Evolutionary conservation across 2,888 invertebrate genomes (phyloP).

Genomic region (Caenorhabditis plicata): DNA sequence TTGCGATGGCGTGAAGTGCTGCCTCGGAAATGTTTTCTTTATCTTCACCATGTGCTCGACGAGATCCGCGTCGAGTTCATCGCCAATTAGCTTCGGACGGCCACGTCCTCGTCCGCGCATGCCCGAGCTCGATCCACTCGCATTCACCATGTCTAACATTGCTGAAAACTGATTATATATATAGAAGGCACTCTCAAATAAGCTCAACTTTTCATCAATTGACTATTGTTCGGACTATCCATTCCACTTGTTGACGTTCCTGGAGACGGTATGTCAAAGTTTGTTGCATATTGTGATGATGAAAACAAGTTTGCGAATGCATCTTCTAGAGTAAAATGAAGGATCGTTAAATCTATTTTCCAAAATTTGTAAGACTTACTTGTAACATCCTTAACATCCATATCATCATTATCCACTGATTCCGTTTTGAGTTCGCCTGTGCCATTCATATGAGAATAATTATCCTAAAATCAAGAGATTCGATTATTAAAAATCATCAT

Average conservation of each 20-base stretch:
- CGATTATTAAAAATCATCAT: neutral
- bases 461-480: slow-evolving; percentile 4
- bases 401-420: too few relatives aligned
- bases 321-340: too few relatives aligned
- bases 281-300: slow-evolving; percentile 13
- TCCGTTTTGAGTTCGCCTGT: too few relatives aligned
- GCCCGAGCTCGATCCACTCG: slow-evolving; percentile 36
- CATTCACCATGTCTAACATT: slow-evolving; percentile 40
- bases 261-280: slow-evolving; percentile 24
- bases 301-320: slow-evolving; percentile 29
- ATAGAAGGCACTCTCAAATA: too few relatives aligned
- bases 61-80: slow-evolving; percentile 62
- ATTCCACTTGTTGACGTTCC: slow-evolving; percentile 39
- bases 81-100: slow-evolving; percentile 63
- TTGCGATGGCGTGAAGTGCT: slow-evolving; percentile 57
- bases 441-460: slow-evolving; percentile 15
- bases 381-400: too few relatives aligned
- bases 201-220: too few relatives aligned
- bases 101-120: slow-evolving; percentile 61
- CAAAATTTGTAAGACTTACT: too few relatives aligned
- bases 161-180: slow-evolving; percentile 15
- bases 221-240: slow-evolving; percentile 2
- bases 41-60: slow-evolving; percentile 62
- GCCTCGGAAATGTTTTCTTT: slow-evolving; percentile 47
- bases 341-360: too few relatives aligned